Base-by-base conservation (phyloP, 2,888 invertebrate species). In the Rhamphomyia laevipes region DNA sequence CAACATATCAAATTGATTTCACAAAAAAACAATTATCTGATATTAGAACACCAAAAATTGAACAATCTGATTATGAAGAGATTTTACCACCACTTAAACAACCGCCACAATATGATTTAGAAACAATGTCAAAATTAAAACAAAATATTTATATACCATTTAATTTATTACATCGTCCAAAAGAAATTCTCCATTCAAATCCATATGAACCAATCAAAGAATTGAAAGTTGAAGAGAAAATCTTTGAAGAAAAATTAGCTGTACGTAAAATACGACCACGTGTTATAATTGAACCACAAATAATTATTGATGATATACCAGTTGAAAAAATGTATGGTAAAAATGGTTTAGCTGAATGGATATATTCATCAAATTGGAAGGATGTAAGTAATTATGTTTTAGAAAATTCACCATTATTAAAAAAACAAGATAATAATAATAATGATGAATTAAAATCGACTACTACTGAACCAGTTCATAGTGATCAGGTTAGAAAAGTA, bases 281-380 rank as follows among this genome's bases (percentile, higher is more conserved):
- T 9, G 47, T 56, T 1, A 54, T 48, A 47, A 52, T 57, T 51
- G 53, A 53, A n/a, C 57, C 58, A 13, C 57, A 57, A 47, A 54
- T 58, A 16, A 48, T 38, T 27, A 42, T 58, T 12, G 55, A 58
- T 30, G 42, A 52, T 43, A 52, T 57, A n/a, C 55, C 56, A 1
- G 50, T 52, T 41, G 47, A 56, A 16, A 27, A 53, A 3, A 56
- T 56, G 53, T 56, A 56, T 21, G 53, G 51, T 10, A 37, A 52
- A 13, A 18, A 23, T 33, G 56, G 57, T 6, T 41, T 58, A 18
- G 50, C 40, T 12, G 50, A 49, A 30, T 55, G 54, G 35, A 51
- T 58, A n/a, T 58, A 58, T 17, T 54, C 57, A 10, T 55, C 58
- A 5, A 53, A 56, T 23, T 58, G 58, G 58, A 53, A 54, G 21